phyloP scores from a whole-genome alignment of 2,888 invertebrate genomes.

The Drosophila bunnanda region DNA sequence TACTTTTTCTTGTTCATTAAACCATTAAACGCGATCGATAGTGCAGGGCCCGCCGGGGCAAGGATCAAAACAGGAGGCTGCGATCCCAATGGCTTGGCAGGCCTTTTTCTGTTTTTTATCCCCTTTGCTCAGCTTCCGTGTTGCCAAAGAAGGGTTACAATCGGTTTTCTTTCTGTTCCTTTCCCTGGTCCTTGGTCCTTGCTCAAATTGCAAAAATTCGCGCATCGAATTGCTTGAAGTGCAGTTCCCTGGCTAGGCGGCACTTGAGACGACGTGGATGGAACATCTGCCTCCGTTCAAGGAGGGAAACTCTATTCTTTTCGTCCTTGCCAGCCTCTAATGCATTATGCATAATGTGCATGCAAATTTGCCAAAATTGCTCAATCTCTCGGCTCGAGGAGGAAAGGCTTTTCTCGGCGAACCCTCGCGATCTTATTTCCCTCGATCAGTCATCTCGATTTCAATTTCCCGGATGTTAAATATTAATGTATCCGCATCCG shows the following conservation, averaged over 20 bases:
- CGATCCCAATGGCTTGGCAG: slow-evolving; percentile 55
- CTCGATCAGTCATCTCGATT: slow-evolving; percentile 62
- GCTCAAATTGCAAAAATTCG: slow-evolving; percentile 72
- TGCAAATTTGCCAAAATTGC: slow-evolving; percentile 77
- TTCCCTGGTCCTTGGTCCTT: slow-evolving; percentile 6
- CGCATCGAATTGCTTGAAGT: slow-evolving; percentile 71
- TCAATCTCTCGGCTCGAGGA: slow-evolving; percentile 43
- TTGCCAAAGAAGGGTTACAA: slow-evolving; percentile 73
- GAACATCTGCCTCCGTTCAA: slow-evolving; percentile 52
- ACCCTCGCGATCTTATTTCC: slow-evolving; percentile 40
- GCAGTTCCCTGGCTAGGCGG: slow-evolving; percentile 35
- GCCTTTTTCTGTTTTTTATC: slow-evolving; percentile 57
- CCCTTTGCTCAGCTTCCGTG: slow-evolving; percentile 3
- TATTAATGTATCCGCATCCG: slow-evolving; percentile 58
- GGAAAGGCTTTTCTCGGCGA: slow-evolving; percentile 14
- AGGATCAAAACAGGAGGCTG: slow-evolving; percentile 49
- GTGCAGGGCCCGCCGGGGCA: slow-evolving; percentile 39
- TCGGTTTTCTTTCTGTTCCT: slow-evolving; percentile 3
- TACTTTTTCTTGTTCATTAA: slow-evolving; percentile 80
- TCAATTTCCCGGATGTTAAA: slow-evolving; percentile 80
- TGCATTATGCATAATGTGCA: slow-evolving; percentile 74
- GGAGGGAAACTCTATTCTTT: slow-evolving; percentile 28
- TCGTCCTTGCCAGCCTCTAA: slow-evolving; percentile 33
- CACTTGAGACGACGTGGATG: slow-evolving; percentile 30
- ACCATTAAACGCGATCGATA: slow-evolving; percentile 79